A percentile compares a stretch with the other conserved stretches of the same genome.
These are phyloP conservation scores for Leptopilina syphax DNA, from an alignment of 2,888 invertebrate genomes.

Conservation along the genomic window DNA sequence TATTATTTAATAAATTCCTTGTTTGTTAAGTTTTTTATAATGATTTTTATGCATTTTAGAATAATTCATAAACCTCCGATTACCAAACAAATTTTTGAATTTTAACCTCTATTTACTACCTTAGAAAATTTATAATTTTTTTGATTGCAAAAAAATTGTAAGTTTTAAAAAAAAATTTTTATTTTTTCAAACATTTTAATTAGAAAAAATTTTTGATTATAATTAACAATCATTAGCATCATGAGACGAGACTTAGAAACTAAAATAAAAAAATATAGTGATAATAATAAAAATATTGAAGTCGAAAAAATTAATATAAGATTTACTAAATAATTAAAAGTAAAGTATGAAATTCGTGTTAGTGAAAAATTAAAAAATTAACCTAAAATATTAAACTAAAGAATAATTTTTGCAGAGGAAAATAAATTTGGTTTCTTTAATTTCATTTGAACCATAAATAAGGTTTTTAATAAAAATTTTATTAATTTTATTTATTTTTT, in stretches of 20 bases:
- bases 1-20: not conserved
- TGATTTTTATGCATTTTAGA: not conserved
- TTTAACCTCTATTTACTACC: too few species aligned
- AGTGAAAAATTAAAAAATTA: too few species aligned
- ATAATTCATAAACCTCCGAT: not conserved
- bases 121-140: too few species aligned
- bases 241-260: constrained; percentile 11
- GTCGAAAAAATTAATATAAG: not conserved
- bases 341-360: not conserved
- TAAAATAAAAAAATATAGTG: not conserved
- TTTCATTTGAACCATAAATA: too few species aligned
- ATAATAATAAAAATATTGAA: not conserved
- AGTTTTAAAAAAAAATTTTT: too few species aligned
- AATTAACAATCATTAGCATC: not conserved
- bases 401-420: too few species aligned
- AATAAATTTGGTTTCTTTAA: too few species aligned
- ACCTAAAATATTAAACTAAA: too few species aligned
- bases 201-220: not conserved
- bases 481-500: too few species aligned
- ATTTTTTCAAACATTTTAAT: not conserved
- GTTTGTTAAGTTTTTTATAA: not conserved
- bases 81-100: too few species aligned
- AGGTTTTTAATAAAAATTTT: too few species aligned
- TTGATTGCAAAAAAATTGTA: too few species aligned
- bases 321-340: not conserved